Evolutionary conservation across 2,888 invertebrate genomes (phyloP), one percentile per base, ranked within the genome.

Genomic region (Hipparchia sbordonii): DNA sequence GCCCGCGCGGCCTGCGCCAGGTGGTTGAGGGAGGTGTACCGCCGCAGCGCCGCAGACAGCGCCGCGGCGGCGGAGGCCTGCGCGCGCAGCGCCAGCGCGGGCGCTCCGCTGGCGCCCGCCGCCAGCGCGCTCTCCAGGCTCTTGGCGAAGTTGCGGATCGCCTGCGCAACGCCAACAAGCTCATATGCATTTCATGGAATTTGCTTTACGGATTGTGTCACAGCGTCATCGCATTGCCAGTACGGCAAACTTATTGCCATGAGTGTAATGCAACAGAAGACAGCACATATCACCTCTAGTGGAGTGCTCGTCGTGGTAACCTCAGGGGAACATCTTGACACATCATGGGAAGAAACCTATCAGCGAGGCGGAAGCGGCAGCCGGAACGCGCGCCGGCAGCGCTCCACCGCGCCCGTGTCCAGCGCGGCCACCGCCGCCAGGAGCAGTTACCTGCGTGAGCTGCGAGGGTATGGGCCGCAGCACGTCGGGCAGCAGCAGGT

Each of bases 1-100:
- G 99, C 98, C 70, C 99, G 95, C 6, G 99, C 99, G 67, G 98
- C 98, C 91, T 97, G 97, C 76, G 99, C 99, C 83, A 99, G 95
- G 91, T 99, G 99, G 94, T 99, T 99, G 76, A 99, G 95, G 48
- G 98, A 98, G 7, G 99, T 99, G 94, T 99, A 99, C 56, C 99
- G 96, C 57, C 99, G 95, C 84, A 99, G 91, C 70, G 99, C 99
- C 39, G 98, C 99, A 89, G 99, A 98, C 82, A 99, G 97, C 89
- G 99, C 98, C 23, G 98, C 97, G 76, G 97, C 97, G 1, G 98
- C 98, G 12, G 97, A 96, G 8, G 96, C 92, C 81, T 97, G 96
- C 70, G 97, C 97, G 78, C 96, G 95, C 77, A 96, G 95, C 92
- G 98, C 96, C 76, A 95, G 96, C 71, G 96, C 95, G 1, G 98